Base-by-base conservation (phyloP, 1,140 invertebrate species). In the Magallana gigas region DNA sequence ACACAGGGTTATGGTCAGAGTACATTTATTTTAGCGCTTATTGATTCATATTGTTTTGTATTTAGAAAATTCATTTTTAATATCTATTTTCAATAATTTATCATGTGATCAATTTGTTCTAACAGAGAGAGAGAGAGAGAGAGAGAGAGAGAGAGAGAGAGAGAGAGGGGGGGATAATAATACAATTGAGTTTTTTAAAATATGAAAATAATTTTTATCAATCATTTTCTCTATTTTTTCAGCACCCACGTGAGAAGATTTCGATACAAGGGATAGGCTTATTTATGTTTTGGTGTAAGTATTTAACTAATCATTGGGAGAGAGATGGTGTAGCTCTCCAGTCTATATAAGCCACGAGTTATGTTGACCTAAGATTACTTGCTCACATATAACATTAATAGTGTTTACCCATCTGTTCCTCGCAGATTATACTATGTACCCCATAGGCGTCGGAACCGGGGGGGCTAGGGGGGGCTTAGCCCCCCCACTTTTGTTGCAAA, bases 241-340 rank as follows among this genome's bases (percentile, higher is more conserved):
- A 71, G 64, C 18, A 23, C 11, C 64, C 18, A 23, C 11, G 18
- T 71, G 36, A 48, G 36, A 48, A 48, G 36, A 48, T 48, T 48
- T 18, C 64, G 64, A 7, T 18, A 23, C 18, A 1, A 71, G 11
- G 0, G 36, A 48, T 48, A 71, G 29, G 64, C 23, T 8, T 23
- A 71, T 71, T 71, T 18, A 71, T 71, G 64, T 71, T 71, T 11
- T 23, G 64, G 29, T 71, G 64, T 71, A 71, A 71, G 64, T 71
- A 71, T 62, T 12, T 62, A 71, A 23, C 18, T 23, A 8, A 4
- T 18, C 4, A n/a, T 8, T 8, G 62, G 9, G 59, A 60, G 59
- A 60, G 59, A 1, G 23, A 71, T 9, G 11, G n/a, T 18, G 18
- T 71, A 71, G 9, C 0, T 71, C 64, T 23, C 64, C 64, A n/a